Evolutionary conservation across 2,113 vertebrate species (phyloP).

Genomic region (Noctilio leporinus): DNA sequence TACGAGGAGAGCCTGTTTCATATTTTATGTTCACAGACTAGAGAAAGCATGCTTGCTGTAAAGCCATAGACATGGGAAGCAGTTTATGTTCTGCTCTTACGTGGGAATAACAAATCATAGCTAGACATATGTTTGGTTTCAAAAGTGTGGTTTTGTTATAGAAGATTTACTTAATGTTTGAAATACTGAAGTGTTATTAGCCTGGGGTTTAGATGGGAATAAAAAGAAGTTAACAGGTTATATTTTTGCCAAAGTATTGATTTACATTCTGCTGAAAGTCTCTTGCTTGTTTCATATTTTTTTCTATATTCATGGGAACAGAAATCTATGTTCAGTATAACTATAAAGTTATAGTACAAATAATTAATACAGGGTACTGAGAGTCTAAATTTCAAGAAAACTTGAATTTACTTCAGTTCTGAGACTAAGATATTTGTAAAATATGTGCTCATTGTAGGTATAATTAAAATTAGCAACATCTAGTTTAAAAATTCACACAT

Average conservation of each 20-base stretch:
- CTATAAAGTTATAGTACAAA: neutral
- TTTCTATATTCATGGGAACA: neutral
- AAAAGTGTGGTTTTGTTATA: constrained; percentile 63
- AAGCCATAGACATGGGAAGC: constrained; percentile 57
- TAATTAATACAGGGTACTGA: neutral
- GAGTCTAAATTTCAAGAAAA: constrained; percentile 22
- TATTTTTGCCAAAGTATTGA: constrained; percentile 56
- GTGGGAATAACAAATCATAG: constrained; percentile 72
- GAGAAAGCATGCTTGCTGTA: constrained; percentile 45
- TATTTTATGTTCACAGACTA: constrained; percentile 54
- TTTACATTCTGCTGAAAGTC: constrained; percentile 47
- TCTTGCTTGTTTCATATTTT: constrained; percentile 10
- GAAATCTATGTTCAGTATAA: neutral
- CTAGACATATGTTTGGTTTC: constrained; percentile 58
- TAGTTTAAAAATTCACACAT: neutral
- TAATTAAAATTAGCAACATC: constrained; percentile 11
- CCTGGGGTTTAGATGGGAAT: constrained; percentile 53
- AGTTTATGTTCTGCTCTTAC: constrained; percentile 53
- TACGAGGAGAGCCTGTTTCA: constrained; percentile 57
- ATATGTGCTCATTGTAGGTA: neutral
- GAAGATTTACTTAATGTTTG: constrained; percentile 56
- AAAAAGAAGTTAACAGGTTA: constrained; percentile 63
- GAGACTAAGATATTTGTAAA: neutral
- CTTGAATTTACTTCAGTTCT: constrained; percentile 13
- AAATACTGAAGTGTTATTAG: constrained; percentile 62